phyloP scores from a whole-genome alignment of 1,140 invertebrate species.

The Hesperophylax magnus region DNA sequence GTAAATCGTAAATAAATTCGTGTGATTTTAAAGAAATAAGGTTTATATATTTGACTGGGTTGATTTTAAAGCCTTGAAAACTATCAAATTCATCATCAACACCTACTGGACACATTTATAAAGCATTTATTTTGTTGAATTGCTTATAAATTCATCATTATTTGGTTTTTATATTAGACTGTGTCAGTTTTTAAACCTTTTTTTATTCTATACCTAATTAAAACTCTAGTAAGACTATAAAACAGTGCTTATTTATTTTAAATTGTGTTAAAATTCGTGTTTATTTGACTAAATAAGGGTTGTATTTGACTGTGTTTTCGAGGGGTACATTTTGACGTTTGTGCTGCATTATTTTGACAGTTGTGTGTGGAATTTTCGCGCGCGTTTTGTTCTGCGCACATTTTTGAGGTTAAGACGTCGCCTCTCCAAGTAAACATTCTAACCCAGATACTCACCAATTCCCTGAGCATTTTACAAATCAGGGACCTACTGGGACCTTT shows the following conservation, averaged over 20 bases:
- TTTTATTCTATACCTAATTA: no score
- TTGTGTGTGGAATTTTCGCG: background rate
- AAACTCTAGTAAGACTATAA: background rate
- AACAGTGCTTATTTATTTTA: no score
- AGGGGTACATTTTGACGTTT: background rate
- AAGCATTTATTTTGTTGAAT: no score
- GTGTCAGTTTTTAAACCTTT: no score
- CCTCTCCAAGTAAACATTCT: slow-evolving; percentile 24
- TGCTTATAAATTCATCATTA: background rate
- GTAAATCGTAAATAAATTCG: no score
- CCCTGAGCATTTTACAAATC: slow-evolving; percentile 23
- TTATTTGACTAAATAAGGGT: no score
- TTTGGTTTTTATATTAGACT: background rate
- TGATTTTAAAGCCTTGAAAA: no score
- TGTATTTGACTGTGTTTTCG: background rate
- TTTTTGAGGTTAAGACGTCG: slow-evolving; percentile 42
- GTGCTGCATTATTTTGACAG: background rate
- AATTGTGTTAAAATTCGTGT: no score
- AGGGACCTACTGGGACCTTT: background rate
- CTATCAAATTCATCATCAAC: no score
- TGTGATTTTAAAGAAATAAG: no score
- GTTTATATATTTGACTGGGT: no score
- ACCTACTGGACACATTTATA: no score
- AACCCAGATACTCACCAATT: slow-evolving; percentile 19
- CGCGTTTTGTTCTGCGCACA: slow-evolving; percentile 19